Evolutionary conservation across 2,797 vertebrate species (phyloP).

Genomic region (Acrocephalus scirpaceus): DNA sequence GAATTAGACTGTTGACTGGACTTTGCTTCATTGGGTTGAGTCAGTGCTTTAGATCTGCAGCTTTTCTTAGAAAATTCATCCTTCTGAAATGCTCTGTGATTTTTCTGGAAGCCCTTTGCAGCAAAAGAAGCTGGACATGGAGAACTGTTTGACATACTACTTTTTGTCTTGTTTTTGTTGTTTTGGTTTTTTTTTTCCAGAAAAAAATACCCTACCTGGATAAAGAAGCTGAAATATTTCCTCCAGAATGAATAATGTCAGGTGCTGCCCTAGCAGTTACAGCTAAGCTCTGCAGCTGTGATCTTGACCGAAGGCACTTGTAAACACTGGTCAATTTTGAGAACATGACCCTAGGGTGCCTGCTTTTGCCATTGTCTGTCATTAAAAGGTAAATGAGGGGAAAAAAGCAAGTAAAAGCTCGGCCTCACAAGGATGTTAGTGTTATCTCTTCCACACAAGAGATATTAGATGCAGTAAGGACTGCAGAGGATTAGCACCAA

Average conservation of each 20-base stretch:
- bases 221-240: background rate
- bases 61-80: constrained; percentile 32
- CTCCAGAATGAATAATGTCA: background rate
- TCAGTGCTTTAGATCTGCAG: background rate
- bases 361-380: background rate
- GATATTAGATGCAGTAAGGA: background rate
- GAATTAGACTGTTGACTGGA: background rate
- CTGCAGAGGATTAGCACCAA: background rate
- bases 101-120: background rate
- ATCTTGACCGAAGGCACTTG: background rate
- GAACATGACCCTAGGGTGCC: background rate
- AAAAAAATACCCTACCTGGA: background rate
- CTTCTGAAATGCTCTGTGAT: constrained; percentile 25
- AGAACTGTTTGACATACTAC: background rate
- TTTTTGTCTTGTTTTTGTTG: background rate
- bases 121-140: background rate
- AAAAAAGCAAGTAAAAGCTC: background rate
- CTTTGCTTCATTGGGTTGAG: constrained; percentile 11
- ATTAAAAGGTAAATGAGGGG: background rate
- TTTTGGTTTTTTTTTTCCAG: too few species aligned
- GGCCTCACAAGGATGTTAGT: background rate
- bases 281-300: background rate
- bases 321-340: background rate
- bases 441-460: background rate
- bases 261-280: background rate